Evolutionary conservation across 2,113 vertebrate species (phyloP).

Genomic region (Chlorodrepanis virens): DNA sequence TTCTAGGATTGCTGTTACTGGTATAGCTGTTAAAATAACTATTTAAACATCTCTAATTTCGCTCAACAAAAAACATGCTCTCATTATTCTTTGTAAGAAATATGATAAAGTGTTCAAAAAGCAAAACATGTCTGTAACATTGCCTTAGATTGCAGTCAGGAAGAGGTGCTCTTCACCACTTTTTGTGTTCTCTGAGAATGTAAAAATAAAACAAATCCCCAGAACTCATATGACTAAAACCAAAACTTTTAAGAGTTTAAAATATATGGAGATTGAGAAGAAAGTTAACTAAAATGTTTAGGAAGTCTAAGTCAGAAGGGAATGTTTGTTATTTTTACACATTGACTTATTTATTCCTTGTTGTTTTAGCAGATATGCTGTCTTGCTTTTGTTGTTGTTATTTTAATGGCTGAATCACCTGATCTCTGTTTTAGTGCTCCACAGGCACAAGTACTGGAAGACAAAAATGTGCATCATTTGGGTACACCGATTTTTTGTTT

Average conservation of each 20-base stretch:
- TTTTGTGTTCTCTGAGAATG: background rate
- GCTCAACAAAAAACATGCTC: background rate
- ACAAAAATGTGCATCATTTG: background rate
- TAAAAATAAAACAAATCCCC: background rate
- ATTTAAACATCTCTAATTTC: background rate
- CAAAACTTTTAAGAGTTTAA: background rate
- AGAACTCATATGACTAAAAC: background rate
- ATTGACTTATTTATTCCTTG: background rate
- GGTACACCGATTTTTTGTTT: background rate
- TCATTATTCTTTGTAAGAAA: background rate
- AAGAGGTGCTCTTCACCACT: background rate
- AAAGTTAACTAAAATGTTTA: background rate
- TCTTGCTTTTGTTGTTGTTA: background rate
- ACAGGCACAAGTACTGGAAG: background rate
- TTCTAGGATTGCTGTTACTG: background rate
- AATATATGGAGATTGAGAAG: background rate
- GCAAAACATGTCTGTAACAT: background rate
- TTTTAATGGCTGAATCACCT: background rate
- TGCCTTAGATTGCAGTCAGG: background rate
- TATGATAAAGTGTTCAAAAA: background rate
- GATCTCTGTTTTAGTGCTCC: background rate
- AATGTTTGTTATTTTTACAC: background rate
- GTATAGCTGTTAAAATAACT: background rate
- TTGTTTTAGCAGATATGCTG: background rate
- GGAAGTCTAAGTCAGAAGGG: background rate